These are phyloP conservation scores for Megathymus violae DNA, from an alignment of 1,140 invertebrate genomes.

Conservation along the genomic window DNA sequence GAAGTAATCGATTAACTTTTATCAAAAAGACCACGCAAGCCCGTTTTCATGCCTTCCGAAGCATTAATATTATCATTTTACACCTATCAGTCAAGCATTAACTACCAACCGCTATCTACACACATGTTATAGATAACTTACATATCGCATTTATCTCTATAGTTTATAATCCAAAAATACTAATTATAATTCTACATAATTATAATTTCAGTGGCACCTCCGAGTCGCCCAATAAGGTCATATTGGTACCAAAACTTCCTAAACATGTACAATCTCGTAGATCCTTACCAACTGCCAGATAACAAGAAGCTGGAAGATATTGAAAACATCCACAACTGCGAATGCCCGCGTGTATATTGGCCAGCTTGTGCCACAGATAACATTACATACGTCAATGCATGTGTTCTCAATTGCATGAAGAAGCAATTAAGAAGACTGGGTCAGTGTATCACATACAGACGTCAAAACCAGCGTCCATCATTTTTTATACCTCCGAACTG, in stretches of 20 bases:
- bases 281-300: slow-evolving; percentile 42
- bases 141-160: too few relatives aligned
- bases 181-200: too few relatives aligned
- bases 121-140: too few relatives aligned
- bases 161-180: too few relatives aligned
- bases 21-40: too few relatives aligned
- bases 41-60: too few relatives aligned
- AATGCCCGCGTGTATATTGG: slow-evolving; percentile 56
- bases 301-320: slow-evolving; percentile 37
- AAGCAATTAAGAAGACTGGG: slow-evolving; percentile 39
- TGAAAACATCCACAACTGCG: slow-evolving; percentile 43
- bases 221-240: not conserved
- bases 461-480: not conserved
- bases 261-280: slow-evolving; percentile 33
- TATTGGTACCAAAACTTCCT: not conserved
- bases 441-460: slow-evolving; percentile 54
- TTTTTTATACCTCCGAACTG: not conserved
- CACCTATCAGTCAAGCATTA: too few relatives aligned
- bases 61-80: too few relatives aligned
- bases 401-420: slow-evolving; percentile 48
- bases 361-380: slow-evolving; percentile 48
- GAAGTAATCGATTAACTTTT: too few relatives aligned
- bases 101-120: too few relatives aligned
- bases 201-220: too few relatives aligned
- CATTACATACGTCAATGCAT: slow-evolving; percentile 52